Evolutionary conservation across 2,113 vertebrate species (phyloP).

Genomic region (Glareola pratincola): DNA sequence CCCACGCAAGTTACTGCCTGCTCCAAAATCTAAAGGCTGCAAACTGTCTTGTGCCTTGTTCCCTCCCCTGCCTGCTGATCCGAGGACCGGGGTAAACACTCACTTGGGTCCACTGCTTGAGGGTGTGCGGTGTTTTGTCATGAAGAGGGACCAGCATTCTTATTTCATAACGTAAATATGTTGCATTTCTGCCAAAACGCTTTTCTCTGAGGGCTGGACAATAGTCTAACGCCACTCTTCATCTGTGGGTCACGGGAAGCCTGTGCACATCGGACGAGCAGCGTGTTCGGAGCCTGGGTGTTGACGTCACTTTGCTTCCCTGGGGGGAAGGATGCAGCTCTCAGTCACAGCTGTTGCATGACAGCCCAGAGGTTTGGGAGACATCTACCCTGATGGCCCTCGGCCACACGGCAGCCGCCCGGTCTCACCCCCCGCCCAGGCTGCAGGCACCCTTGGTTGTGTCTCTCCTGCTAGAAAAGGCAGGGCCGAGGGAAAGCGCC

Average conservation of each 20-base stretch:
- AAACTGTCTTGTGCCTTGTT: background rate
- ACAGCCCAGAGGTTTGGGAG: background rate
- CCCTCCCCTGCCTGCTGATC: background rate
- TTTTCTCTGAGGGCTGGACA: background rate
- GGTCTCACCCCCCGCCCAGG: rapidly evolving
- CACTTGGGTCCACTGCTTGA: background rate
- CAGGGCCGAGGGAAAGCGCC: background rate
- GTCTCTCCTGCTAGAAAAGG: background rate
- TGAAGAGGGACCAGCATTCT: background rate
- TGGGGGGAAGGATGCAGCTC: background rate
- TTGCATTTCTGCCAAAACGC: background rate
- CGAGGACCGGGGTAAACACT: background rate
- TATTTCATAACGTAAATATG: background rate
- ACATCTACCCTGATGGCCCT: background rate
- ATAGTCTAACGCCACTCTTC: background rate
- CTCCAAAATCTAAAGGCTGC: background rate
- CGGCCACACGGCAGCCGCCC: background rate
- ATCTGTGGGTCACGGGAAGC: background rate
- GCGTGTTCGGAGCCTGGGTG: background rate
- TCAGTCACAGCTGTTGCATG: background rate
- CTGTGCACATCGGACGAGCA: rapidly evolving
- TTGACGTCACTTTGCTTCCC: background rate
- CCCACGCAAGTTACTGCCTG: background rate
- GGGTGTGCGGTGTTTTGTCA: background rate
- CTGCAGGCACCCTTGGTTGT: background rate